phyloP scores from a whole-genome alignment of 2,888 invertebrate species.

The Archips crataeganus region DNA sequence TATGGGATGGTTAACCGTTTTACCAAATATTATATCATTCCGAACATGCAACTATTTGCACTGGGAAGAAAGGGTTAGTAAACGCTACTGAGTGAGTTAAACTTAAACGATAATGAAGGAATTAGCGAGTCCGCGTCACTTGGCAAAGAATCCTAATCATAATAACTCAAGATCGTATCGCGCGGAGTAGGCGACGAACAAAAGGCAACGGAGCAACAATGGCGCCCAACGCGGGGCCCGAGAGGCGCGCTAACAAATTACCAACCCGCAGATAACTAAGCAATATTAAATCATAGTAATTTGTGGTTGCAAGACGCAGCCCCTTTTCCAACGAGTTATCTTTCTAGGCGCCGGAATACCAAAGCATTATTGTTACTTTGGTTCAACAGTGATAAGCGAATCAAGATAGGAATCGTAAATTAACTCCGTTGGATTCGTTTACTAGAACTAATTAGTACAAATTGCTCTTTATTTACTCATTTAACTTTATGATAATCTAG shows the following conservation, averaged over 20 bases:
- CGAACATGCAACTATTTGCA: background rate
- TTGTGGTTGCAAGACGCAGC: constrained; percentile 80
- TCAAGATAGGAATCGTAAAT: constrained; percentile 40
- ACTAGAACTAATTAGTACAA: constrained; percentile 24
- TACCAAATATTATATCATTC: constrained; percentile 14
- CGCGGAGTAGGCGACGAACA: constrained; percentile 80
- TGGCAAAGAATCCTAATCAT: constrained; percentile 85
- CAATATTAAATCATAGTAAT: constrained; percentile 86
- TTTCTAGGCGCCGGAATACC: constrained; percentile 56
- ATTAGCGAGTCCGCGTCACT: constrained; percentile 81
- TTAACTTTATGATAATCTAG: constrained; percentile 24
- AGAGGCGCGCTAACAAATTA: constrained; percentile 83
- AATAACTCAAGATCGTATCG: constrained; percentile 85
- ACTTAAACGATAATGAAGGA: constrained; percentile 74
- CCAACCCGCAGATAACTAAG: constrained; percentile 84
- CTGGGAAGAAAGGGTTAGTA: constrained; percentile 20
- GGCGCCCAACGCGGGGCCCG: constrained; percentile 75
- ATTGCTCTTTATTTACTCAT: constrained; percentile 18
- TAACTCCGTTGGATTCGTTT: constrained; percentile 35
- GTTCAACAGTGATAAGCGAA: constrained; percentile 55
- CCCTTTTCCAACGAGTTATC: constrained; percentile 73
- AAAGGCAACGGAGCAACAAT: constrained; percentile 82
- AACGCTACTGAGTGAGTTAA: constrained; percentile 33
- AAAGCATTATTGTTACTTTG: constrained; percentile 62
- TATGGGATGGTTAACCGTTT: constrained; percentile 1